Base-by-base conservation (phyloP, 2,113 vertebrate species). In the Anguilla japonica region DNA sequence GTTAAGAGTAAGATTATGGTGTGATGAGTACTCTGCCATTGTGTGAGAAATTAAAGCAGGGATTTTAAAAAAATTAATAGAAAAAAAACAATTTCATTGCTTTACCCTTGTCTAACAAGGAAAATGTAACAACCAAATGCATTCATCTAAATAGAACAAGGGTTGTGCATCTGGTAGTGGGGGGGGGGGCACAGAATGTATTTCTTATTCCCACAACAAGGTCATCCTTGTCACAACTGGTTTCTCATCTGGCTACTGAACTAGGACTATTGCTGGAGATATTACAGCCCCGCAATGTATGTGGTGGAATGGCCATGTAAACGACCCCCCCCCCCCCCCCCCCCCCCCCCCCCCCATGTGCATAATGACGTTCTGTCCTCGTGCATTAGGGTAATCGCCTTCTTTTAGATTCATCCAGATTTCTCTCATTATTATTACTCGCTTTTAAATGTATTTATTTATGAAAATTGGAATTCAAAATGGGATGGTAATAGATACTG, bases 81-180 rank as follows among this genome's bases (percentile, higher is more conserved):
- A 53, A 53, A 9, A 53, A 53, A 11, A 11, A 6, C 5, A 53
- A 14, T 53, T 53, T 53, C 0, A 53, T 53, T 9, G 2, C 2
- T 11, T 53, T 53, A 46, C 9, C 43, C 43, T 53, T 53, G 5
- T 53, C 50, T 53, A 53, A 14, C 7, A 53, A 11, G 11, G 50
- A 53, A 53, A 53, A 53, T 53, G 50, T 67, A 67, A 67, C 5
- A 67, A 22, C 5, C 5, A 22, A 67, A 89, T 84, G 85, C 88
- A 46, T 75, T 86, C 81, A 89, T 85, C 88, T 79, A 91, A 91
- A 90, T 87, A 87, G 16, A 18, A 80, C n/a, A 34, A 34, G 87
- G 80, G 22, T 82, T 81, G 40, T 80, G 67, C 81, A 67, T 67
- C 15, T 14, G 14, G 18, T 18, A 20, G 15, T 67, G 11, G 22